Evolutionary conservation across 2,113 vertebrate species (phyloP).

Genomic region (Puffinus mauretanicus): DNA sequence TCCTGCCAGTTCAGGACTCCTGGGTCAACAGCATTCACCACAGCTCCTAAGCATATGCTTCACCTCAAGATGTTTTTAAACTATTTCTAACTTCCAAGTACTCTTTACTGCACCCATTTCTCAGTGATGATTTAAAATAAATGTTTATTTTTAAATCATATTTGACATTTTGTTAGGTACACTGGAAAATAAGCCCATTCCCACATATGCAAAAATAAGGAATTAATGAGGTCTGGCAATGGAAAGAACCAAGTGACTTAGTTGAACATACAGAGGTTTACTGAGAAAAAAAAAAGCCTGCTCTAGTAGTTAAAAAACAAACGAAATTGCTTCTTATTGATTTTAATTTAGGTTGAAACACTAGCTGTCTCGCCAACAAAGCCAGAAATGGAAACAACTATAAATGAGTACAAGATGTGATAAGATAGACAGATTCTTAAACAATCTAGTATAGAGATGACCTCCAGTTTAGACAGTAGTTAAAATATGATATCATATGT

Average conservation of each 20-base stretch:
- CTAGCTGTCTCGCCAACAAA: conserved; percentile 64
- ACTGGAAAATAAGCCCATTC: conserved; percentile 18
- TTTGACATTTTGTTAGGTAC: conserved; percentile 16
- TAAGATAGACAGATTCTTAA: conserved; percentile 52
- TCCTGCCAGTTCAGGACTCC: neutral
- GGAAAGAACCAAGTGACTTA: conserved; percentile 24
- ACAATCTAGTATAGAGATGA: conserved; percentile 18
- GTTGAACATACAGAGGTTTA: conserved; percentile 3
- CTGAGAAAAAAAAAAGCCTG: neutral
- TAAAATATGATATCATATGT: conserved; percentile 28
- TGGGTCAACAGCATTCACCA: neutral
- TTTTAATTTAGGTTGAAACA: conserved; percentile 75
- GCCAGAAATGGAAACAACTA: conserved; percentile 60
- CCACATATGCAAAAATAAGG: conserved; percentile 17
- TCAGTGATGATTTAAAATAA: neutral
- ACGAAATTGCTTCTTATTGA: conserved; percentile 76
- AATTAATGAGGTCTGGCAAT: conserved; percentile 34
- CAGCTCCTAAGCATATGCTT: neutral
- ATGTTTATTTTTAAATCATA: conserved; percentile 14
- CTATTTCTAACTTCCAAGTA: neutral
- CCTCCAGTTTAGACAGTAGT: conserved; percentile 12
- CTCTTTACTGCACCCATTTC: neutral
- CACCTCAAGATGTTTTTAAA: neutral
- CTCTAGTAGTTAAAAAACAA: conserved; percentile 73
- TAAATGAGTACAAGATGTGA: conserved; percentile 51